These are phyloP conservation scores for Drosophila nebulosa DNA, from an alignment of 1,140 invertebrate species.

Conservation along the genomic window DNA sequence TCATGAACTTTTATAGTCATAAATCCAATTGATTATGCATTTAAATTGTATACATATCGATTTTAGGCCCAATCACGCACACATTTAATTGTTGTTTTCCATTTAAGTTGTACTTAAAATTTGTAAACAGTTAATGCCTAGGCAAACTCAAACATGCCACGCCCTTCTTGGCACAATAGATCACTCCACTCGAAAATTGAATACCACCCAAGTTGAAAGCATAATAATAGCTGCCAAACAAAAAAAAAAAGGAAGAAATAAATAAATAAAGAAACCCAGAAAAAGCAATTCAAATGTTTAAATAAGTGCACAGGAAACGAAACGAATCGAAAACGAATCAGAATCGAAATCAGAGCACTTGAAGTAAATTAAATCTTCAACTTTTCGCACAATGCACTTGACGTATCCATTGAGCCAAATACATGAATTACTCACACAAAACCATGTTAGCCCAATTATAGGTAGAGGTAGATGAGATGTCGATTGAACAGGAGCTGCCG, in stretches of 20 bases:
- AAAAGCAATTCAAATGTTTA: constrained; percentile 72
- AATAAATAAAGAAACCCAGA: no score
- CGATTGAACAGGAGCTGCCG: background rate
- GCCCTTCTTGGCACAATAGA: constrained; percentile 46
- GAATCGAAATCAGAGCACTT: constrained; percentile 43
- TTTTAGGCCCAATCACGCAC: constrained; percentile 32
- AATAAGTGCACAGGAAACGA: constrained; percentile 51
- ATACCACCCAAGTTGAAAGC: constrained; percentile 41
- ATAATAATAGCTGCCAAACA: constrained; percentile 24
- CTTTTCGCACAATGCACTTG: constrained; percentile 47
- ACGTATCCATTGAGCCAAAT: constrained; percentile 20
- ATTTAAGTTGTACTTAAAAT: constrained; percentile 10
- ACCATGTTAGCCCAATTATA: constrained; percentile 58
- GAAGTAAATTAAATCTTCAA: constrained; percentile 77
- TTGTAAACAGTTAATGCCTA: constrained; percentile 22
- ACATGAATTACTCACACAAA: constrained; percentile 40
- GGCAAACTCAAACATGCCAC: constrained; percentile 45
- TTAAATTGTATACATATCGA: constrained; percentile 48
- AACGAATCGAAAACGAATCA: constrained; percentile 52
- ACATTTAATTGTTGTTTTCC: constrained; percentile 65
- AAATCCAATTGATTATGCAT: constrained; percentile 19
- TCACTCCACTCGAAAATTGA: constrained; percentile 63
- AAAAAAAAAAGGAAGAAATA: constrained; percentile 8
- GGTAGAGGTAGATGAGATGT: constrained; percentile 1
- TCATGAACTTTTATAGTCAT: background rate